Evolutionary conservation across 2,113 vertebrate genomes (phyloP).

Genomic region (Eleginops maclovinus): DNA sequence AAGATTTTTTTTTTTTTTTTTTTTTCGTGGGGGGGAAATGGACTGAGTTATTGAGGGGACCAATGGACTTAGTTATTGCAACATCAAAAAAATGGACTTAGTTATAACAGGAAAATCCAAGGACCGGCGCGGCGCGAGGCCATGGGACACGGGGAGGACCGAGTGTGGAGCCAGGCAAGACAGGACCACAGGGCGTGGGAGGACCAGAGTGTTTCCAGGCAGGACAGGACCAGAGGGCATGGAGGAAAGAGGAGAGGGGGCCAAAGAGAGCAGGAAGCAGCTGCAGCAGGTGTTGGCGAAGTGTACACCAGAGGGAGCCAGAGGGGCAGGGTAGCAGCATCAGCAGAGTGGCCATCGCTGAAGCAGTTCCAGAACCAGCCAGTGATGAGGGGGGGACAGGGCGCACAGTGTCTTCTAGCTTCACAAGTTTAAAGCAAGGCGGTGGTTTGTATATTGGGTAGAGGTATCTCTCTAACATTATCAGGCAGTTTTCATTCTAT

Average conservation of each 20-base stretch:
- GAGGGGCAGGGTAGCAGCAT: slow-evolving; percentile 73
- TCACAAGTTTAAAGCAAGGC: slow-evolving; percentile 62
- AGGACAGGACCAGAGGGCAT: slow-evolving; percentile 65
- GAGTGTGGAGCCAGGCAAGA: slow-evolving; percentile 54
- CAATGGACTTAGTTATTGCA: slow-evolving; percentile 73
- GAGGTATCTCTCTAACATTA: slow-evolving; percentile 78
- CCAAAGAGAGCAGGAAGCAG: slow-evolving; percentile 51
- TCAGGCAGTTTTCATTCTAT: slow-evolving; percentile 1
- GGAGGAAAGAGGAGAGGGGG: slow-evolving; percentile 69
- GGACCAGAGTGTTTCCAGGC: slow-evolving; percentile 55
- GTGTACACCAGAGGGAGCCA: slow-evolving; percentile 79
- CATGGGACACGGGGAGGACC: slow-evolving; percentile 51
- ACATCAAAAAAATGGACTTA: slow-evolving; percentile 73
- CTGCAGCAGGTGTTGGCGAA: slow-evolving; percentile 42
- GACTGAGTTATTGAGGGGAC: slow-evolving; percentile 48
- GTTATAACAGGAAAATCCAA: slow-evolving; percentile 68
- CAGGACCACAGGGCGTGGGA: slow-evolving; percentile 67
- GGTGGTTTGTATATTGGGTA: slow-evolving; percentile 86
- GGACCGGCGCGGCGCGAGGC: slow-evolving; percentile 61
- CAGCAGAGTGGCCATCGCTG: slow-evolving; percentile 53
- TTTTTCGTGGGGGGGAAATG: slow-evolving; percentile 3
- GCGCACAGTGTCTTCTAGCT: slow-evolving; percentile 71
- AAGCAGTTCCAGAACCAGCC: slow-evolving; percentile 58
- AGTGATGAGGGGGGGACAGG: slow-evolving; percentile 69
- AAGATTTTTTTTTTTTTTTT: slow-evolving; percentile 52